Base-by-base conservation (phyloP, 1,140 invertebrate genomes). In the Marisa cornuarietis region DNA sequence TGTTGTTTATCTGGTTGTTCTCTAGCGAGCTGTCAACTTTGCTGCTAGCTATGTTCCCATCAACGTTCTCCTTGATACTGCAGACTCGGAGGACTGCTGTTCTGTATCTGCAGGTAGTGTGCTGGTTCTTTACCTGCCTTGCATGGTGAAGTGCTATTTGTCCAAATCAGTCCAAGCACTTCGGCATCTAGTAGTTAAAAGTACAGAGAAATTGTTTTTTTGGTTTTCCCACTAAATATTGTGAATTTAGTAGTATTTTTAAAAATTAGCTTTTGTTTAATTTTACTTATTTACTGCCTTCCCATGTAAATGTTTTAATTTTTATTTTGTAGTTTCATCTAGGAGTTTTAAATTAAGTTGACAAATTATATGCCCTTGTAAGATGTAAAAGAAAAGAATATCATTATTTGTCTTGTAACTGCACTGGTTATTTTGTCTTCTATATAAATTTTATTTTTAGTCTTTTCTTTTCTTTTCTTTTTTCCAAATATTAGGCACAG, bases 11-110 rank as follows among this genome's bases (percentile, higher is more conserved):
- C 18, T n/a, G 77, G 49, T 65, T 75, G n/a, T 74, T 51, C 83
- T 85, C 31, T 76, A 88, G 86, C 81, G 81, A 79, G 83, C 81
- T 20, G 76, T 71, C 42, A 91, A 91, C 71, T 90, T 87, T 87
- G 85, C 87, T 14, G 84, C 83, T 22, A 85, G 85, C 72, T 61
- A 84, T 63, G 80, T 85, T 14, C 84, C 83, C 31, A 74, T 90
- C n/a, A 86, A 90, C 74, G 84, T 84, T 22, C 80, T 71, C 20
- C n/a, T 89, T n/a, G 61, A 79, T 22, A 76, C 74, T 52, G 58
- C 71, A 26, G n/a, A 72, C 5, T 61, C 68, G 16, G 76, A 86
- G 42, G 85, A 84, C 69, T 84, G 85, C 62, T 84, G 85, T n/a
- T 75, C 78, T 62, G 79, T 87, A 10, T 86, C 86, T 66, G 81